A percentile compares a stretch with the other conserved stretches of the same genome.
Evolutionary conservation across 2,797 vertebrate species (phyloP).

Genomic region (Ctenosaura bakeri): DNA sequence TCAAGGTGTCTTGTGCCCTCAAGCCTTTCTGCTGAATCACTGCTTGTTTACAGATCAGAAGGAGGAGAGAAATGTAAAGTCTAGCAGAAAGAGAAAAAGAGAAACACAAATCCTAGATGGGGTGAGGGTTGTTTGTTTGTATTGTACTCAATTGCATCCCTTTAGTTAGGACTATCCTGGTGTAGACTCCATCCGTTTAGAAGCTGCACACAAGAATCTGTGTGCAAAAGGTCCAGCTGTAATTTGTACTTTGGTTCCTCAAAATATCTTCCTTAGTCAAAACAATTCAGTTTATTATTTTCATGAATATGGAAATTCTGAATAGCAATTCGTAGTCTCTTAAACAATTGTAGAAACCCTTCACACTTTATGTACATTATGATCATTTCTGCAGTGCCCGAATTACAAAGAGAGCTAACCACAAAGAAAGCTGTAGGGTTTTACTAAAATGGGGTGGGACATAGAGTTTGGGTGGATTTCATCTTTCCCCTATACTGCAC

Average conservation of each 20-base stretch:
- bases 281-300: not conserved
- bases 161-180: constrained; percentile 3
- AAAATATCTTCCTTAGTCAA: not conserved
- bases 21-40: constrained; percentile 70
- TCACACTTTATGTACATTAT: not conserved
- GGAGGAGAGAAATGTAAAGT: constrained; percentile 33
- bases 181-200: not conserved
- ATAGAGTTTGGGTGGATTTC: not conserved
- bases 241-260: not conserved
- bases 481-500: not conserved
- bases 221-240: not conserved
- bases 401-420: not conserved
- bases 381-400: not conserved
- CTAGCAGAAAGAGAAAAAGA: constrained; percentile 29
- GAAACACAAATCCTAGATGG: not conserved
- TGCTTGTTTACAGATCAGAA: constrained; percentile 63
- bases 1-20: constrained; percentile 65
- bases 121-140: not conserved
- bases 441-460: not conserved
- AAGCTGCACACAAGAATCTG: not conserved
- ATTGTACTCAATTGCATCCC: not conserved
- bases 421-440: not conserved
- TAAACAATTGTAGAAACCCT: not conserved
- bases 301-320: not conserved
- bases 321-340: not conserved